Evolutionary conservation across 1,140 invertebrate species (phyloP).

Genomic region (Drosophila ogumai): DNA sequence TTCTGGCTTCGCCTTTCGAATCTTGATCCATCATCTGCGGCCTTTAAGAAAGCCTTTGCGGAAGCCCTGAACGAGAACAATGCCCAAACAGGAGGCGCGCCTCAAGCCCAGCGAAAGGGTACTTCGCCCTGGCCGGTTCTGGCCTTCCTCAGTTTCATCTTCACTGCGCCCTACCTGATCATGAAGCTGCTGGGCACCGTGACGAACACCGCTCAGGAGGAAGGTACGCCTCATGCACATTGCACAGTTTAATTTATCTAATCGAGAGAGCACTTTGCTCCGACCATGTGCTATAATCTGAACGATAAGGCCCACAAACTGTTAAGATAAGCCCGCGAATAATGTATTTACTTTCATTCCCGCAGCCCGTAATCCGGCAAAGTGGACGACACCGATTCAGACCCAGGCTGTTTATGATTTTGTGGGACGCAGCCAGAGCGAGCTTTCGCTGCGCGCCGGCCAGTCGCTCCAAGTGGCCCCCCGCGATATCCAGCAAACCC

Average conservation of each 20-base stretch:
- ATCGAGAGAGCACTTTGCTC: conserved; percentile 68
- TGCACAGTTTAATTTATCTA: conserved; percentile 72
- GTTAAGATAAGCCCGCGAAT: conserved; percentile 55
- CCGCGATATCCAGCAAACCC: conserved; percentile 91
- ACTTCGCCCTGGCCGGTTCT: conserved; percentile 89
- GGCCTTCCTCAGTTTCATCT: conserved; percentile 93
- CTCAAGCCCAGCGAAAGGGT: conserved; percentile 57
- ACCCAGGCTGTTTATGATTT: conserved; percentile 93
- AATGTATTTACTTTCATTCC: conserved; percentile 29
- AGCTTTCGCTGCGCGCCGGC: conserved; percentile 91
- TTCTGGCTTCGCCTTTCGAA: conserved; percentile 79
- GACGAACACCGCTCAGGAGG: conserved; percentile 86
- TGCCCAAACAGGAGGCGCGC: conserved; percentile 38
- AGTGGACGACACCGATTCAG: conserved; percentile 90
- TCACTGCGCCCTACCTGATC: conserved; percentile 96
- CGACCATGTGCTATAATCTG: conserved; percentile 48
- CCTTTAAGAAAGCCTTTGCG: conserved; percentile 87
- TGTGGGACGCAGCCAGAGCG: conserved; percentile 88
- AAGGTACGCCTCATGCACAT: conserved; percentile 84
- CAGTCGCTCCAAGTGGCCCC: conserved; percentile 93
- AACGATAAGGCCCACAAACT: conserved; percentile 39
- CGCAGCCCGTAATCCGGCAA: conserved; percentile 87
- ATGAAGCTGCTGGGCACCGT: conserved; percentile 91
- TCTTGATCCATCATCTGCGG: conserved; percentile 82
- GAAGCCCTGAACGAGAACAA: conserved; percentile 85